These are phyloP conservation scores for Apostichopus parvimensis DNA, from an alignment of 35 echinoderm and acorn worm species.

Conservation along the genomic window DNA sequence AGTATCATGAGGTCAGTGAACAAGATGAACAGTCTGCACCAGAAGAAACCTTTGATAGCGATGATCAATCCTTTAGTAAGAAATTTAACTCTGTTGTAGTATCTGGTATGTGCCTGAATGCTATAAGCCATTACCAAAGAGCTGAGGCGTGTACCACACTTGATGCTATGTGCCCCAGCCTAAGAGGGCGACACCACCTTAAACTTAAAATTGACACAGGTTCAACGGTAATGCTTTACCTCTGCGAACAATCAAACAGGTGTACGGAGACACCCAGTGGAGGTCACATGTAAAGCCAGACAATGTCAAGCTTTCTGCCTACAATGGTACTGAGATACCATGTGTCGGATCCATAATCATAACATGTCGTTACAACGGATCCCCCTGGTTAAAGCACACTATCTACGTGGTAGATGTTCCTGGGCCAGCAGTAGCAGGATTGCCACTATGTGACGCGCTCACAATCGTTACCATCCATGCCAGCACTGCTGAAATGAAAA, in stretches of 20 bases:
- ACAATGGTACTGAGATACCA: conserved; percentile 48
- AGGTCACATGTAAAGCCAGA: conserved; percentile 1
- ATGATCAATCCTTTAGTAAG: neutral
- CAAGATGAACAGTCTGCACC: neutral
- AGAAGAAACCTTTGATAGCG: neutral
- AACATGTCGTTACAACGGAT: conserved; percentile 51
- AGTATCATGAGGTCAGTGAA: neutral
- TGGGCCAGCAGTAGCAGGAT: conserved; percentile 64
- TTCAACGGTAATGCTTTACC: conserved; percentile 48
- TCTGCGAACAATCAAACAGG: conserved; percentile 54
- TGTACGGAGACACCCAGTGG: conserved; percentile 46
- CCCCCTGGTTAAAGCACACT: conserved; percentile 27
- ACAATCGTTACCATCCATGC: conserved; percentile 54
- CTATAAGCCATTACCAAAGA: neutral
- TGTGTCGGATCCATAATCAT: conserved; percentile 57
- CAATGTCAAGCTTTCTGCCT: conserved; percentile 43
- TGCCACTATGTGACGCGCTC: conserved; percentile 24
- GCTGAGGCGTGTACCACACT: neutral
- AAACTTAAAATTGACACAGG: neutral
- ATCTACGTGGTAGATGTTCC: conserved; percentile 61
- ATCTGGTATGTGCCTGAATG: conserved; percentile 37
- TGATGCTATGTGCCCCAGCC: no score
- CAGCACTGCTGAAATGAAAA: neutral
- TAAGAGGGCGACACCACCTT: neutral
- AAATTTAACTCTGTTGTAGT: conserved; percentile 1